Conservation (phyloP, 2,888 invertebrate genomes). For the Lamellibrachia satsuma region DNA sequence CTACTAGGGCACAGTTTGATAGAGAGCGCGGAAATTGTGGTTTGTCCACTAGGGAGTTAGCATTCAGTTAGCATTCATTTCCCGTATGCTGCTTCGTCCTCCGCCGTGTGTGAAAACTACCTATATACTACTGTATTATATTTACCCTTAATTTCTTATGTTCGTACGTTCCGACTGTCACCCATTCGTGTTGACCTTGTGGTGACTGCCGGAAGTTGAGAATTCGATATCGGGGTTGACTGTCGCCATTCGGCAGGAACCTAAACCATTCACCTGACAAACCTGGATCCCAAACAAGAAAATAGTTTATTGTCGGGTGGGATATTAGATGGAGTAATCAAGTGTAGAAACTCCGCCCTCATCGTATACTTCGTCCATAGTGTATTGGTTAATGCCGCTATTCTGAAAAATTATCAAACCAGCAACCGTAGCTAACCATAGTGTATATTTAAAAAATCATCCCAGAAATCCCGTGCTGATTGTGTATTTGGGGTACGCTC, state of each 20-base stretch:
- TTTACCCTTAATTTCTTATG: slow-evolving; percentile 43
- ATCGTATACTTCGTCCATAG: neutral
- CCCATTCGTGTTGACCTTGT: slow-evolving; percentile 55
- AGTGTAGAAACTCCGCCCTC: neutral
- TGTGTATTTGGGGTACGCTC: no score
- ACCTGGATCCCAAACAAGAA: slow-evolving; percentile 70
- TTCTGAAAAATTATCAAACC: neutral
- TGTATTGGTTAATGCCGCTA: neutral
- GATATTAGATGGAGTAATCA: neutral
- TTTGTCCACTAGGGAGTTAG: neutral
- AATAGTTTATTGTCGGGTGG: neutral
- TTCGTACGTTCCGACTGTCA: slow-evolving; percentile 58
- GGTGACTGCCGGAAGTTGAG: slow-evolving; percentile 84
- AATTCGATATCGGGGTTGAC: slow-evolving; percentile 93
- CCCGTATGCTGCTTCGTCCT: neutral
- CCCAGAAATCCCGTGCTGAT: no score
- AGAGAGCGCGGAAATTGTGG: neutral
- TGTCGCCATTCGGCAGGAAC: slow-evolving; percentile 86
- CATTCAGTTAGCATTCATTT: neutral
- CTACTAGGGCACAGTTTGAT: neutral
- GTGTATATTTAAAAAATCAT: neutral
- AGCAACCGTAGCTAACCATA: neutral
- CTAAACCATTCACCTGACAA: slow-evolving; percentile 88
- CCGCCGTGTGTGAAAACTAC: neutral
- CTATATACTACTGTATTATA: neutral